Conservation (phyloP, 2,888 invertebrate genomes). For the Deladenus siricidicola region DNA sequence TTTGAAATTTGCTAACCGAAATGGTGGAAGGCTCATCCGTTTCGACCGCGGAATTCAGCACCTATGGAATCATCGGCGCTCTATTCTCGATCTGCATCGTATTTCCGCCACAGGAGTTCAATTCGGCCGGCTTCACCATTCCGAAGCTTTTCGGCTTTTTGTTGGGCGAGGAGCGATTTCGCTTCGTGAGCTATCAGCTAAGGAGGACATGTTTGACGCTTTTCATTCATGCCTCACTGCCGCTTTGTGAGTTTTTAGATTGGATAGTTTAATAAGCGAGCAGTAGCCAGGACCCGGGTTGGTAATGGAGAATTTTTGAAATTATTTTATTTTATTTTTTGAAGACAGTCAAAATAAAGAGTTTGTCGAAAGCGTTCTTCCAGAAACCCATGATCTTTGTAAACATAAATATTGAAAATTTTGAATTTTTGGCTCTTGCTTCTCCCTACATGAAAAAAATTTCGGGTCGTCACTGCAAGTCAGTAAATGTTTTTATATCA, state of each 20-base stretch:
- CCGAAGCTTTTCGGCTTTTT: constrained; percentile 13
- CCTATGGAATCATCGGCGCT: constrained; percentile 10
- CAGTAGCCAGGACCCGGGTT: background rate
- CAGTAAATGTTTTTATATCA: no score
- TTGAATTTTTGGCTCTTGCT: no score
- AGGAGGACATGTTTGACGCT: constrained; percentile 14
- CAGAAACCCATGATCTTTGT: no score
- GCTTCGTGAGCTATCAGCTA: constrained; percentile 18
- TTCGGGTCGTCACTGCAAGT: no score
- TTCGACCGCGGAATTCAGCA: constrained; percentile 10
- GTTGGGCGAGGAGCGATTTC: constrained; percentile 20
- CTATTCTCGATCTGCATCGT: constrained; percentile 11
- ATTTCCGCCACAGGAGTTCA: constrained; percentile 17
- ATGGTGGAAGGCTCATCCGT: no score
- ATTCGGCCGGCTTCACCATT: constrained; percentile 19
- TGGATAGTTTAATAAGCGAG: no score
- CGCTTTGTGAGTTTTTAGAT: constrained; percentile 13
- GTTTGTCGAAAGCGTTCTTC: no score
- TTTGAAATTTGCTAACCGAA: no score
- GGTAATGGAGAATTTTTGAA: background rate
- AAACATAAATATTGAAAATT: no score
- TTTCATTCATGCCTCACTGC: constrained; percentile 14
- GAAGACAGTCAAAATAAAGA: no score
- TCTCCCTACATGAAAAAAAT: no score
- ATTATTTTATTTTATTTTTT: background rate